A percentile compares a stretch with the other conserved stretches of the same genome.
Conservation (phyloP, 1,140 invertebrate genomes). For the Drosophila seguyi region DNA sequence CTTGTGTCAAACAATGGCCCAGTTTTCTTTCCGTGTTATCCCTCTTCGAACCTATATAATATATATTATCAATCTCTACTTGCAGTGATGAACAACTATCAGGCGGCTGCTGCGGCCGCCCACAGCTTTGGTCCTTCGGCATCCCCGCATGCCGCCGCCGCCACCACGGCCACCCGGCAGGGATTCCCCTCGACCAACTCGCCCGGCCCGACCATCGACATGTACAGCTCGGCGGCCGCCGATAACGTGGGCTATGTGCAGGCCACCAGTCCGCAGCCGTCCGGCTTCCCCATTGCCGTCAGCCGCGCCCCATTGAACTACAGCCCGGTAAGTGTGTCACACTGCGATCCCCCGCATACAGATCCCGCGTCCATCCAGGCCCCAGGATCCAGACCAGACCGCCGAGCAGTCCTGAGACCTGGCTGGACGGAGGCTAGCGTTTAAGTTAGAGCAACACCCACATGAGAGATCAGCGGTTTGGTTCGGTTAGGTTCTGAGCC, state of each 20-base stretch:
- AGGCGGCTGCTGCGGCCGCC: constrained; percentile 91
- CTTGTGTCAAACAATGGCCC: not conserved
- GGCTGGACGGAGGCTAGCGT: constrained; percentile 14
- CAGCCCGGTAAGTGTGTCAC: constrained; percentile 91
- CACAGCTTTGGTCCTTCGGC: constrained; percentile 89
- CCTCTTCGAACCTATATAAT: no score
- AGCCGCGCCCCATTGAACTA: constrained; percentile 95
- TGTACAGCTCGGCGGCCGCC: constrained; percentile 93
- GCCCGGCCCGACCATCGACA: constrained; percentile 93
- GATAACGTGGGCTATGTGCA: constrained; percentile 96
- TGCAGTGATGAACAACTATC: constrained; percentile 98
- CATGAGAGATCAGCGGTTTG: constrained; percentile 20
- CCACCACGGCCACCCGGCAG: constrained; percentile 89
- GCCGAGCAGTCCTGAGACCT: not conserved
- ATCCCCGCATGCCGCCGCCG: constrained; percentile 86
- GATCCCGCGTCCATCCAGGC: not conserved
- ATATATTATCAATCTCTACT: not conserved
- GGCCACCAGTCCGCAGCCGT: constrained; percentile 96
- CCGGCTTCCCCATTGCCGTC: constrained; percentile 95
- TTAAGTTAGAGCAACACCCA: constrained; percentile 23
- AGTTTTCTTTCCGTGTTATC: not conserved
- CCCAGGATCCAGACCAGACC: not conserved
- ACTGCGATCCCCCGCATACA: no score
- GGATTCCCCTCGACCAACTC: constrained; percentile 95
- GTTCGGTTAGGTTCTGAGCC: constrained; percentile 6